These are phyloP conservation scores for Calosoma granatense DNA, from an alignment of 1,140 invertebrate species.

Conservation along the genomic window DNA sequence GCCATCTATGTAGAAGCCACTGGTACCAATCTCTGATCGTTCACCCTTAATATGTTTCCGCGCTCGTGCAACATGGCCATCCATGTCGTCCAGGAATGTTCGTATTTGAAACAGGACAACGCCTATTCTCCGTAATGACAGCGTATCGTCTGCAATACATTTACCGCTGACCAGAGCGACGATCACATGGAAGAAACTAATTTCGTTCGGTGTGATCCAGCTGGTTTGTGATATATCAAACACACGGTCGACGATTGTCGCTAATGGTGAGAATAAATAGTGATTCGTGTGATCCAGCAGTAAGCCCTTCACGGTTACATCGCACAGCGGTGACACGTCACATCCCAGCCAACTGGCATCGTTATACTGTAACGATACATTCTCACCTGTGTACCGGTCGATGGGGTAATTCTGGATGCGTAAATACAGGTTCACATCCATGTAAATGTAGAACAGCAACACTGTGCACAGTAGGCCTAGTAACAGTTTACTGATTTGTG, in stretches of 20 bases:
- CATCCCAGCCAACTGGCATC: constrained; percentile 50
- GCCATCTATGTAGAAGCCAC: constrained; percentile 64
- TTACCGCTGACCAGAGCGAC: constrained; percentile 58
- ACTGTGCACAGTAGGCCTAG: constrained; percentile 38
- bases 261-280: constrained; percentile 63
- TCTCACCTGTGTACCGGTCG: constrained; percentile 23
- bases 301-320: constrained; percentile 63
- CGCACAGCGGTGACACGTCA: constrained; percentile 57
- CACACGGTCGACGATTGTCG: constrained; percentile 50
- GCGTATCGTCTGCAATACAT: constrained; percentile 53
- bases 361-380: constrained; percentile 34
- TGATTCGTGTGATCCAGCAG: constrained; percentile 66
- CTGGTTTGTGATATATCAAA: constrained; percentile 47
- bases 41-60: constrained; percentile 57
- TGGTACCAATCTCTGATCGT: constrained; percentile 56
- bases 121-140: constrained; percentile 54
- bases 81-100: constrained; percentile 67
- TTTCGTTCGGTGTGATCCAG: constrained; percentile 66
- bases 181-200: constrained; percentile 63
- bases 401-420: constrained; percentile 48
- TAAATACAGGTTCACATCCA: constrained; percentile 48
- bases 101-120: constrained; percentile 63
- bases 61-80: constrained; percentile 65
- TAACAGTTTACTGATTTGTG: constrained; percentile 45
- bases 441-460: constrained; percentile 44